Evolutionary conservation across 2,888 invertebrate species (phyloP), one percentile per base, ranked within the genome.

Genomic region (Empis stercorea): DNA sequence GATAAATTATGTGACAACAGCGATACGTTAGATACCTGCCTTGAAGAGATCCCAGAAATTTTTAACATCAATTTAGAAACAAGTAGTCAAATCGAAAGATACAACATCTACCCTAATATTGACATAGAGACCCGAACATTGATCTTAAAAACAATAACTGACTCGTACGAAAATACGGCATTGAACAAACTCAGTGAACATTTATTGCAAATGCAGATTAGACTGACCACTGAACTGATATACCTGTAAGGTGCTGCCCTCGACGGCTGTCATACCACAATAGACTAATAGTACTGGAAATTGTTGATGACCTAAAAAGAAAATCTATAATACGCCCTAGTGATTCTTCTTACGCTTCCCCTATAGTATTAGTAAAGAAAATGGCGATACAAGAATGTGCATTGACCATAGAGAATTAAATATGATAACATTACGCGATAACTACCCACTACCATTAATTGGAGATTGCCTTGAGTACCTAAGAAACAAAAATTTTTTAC

Each of bases 401-500:
- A 32, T 49, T 11, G 47, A 51, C 30, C 46, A 44, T 38, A 23
- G 51, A 4, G 5, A 11, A 5, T 23, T 51, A 9, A 51, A 51
- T 46, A 46, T 47, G 15, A 17, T 41, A 11, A 48, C 47, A 1
- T 32, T 49, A 9, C 34, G 44, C 2, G 47, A 49, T 30, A 43
- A 49, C 45, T 45, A 45, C 30, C 49, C 49, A 2, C 4, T 48
- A 3, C 46, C 50, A 7, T 10, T 52, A 6, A 46, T 52, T n/a
- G 50, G 50, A 20, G 48, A 52, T 40, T 36, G 20, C 4, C 4
- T 51, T 2, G 47, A 49, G 10, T 23, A 15, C 2, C 38, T 55
- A 17, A 7, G 34, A 3, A 49, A 48, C 6, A 55, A 55, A 38
- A 41, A 20, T 50, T 46, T 43, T 56, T 55, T 16, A 44, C 47